Percentiles rank a stretch among this genome's conserved stretches.
Evolutionary conservation across 2,113 vertebrate species (phyloP).

Genomic region (Nansenia antarctica): DNA sequence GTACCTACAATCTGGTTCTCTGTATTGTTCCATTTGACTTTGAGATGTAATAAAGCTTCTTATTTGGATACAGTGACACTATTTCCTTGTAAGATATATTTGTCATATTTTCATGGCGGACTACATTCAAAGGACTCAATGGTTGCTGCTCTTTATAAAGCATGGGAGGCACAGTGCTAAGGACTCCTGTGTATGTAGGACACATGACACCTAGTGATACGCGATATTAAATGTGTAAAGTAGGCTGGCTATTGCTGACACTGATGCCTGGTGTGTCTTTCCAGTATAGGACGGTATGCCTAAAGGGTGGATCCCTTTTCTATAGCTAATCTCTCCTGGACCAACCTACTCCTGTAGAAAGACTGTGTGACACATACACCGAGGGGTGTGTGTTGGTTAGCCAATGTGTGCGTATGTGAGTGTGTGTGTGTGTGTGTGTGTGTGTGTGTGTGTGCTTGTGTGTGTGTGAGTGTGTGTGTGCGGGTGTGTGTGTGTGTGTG

Average conservation of each 20-base stretch:
- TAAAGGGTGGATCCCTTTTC: constrained; percentile 47
- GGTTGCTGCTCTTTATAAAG: neutral
- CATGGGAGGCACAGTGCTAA: neutral
- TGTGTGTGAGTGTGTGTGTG: constrained; percentile 39
- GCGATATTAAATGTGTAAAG: constrained; percentile 60
- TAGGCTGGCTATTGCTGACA: constrained; percentile 33
- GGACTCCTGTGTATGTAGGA: constrained; percentile 12
- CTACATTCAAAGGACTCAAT: neutral
- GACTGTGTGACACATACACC: constrained; percentile 41
- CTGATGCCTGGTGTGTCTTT: constrained; percentile 29
- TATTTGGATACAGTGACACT: too few relatives aligned
- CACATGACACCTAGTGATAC: constrained; percentile 47
- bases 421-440: neutral
- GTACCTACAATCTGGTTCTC: too few relatives aligned
- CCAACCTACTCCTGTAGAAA: constrained; percentile 35
- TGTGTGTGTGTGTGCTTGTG: neutral
- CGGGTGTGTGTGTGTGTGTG: constrained; percentile 37
- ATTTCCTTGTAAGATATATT: too few relatives aligned
- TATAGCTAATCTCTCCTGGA: constrained; percentile 47
- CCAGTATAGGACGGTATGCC: constrained; percentile 33
- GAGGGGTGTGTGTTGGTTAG: constrained; percentile 51
- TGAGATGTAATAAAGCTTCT: too few relatives aligned
- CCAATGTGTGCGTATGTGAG: constrained; percentile 39
- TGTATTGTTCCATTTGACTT: too few relatives aligned
- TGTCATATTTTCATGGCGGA: neutral